Percentiles rank a stretch among this genome's conserved stretches.
phyloP scores from a whole-genome alignment of 2,797 vertebrate species.

The Epinephelus coioides region DNA sequence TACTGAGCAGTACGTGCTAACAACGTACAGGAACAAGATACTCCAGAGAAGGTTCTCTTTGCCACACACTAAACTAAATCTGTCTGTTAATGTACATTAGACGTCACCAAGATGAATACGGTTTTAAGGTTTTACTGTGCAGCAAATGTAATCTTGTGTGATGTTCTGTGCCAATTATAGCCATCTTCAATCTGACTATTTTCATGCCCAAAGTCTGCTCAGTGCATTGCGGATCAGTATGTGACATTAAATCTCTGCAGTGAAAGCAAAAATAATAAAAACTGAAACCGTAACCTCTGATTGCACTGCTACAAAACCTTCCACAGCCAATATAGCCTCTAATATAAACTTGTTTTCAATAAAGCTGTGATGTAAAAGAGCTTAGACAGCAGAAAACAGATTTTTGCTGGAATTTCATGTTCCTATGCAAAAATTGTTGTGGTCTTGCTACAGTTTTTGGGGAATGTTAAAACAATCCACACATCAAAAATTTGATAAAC shows the following conservation, averaged over 20 bases:
- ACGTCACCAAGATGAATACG: neutral
- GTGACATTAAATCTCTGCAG: neutral
- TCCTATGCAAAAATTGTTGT: neutral
- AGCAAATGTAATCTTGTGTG: neutral
- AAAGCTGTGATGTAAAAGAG: neutral
- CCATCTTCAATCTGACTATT: neutral
- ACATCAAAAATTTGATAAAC: too few species aligned
- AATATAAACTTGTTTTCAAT: neutral
- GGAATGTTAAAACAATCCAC: neutral
- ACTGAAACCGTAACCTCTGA: neutral
- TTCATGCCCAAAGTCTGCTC: neutral
- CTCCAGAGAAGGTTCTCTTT: neutral
- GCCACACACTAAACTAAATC: neutral
- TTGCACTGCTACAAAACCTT: neutral
- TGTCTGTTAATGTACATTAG: too few species aligned
- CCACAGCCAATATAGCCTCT: rapidly evolving
- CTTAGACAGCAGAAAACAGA: neutral
- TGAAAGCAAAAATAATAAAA: neutral
- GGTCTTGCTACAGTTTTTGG: neutral
- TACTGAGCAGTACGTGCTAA: neutral
- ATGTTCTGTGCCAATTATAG: neutral
- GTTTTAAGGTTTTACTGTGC: neutral
- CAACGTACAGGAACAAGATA: neutral
- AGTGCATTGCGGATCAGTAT: neutral
- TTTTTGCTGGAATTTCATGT: neutral